A percentile compares a stretch with the other conserved stretches of the same genome.
Conservation (phyloP, 2,888 invertebrate species). For the Latrodectus elegans region DNA sequence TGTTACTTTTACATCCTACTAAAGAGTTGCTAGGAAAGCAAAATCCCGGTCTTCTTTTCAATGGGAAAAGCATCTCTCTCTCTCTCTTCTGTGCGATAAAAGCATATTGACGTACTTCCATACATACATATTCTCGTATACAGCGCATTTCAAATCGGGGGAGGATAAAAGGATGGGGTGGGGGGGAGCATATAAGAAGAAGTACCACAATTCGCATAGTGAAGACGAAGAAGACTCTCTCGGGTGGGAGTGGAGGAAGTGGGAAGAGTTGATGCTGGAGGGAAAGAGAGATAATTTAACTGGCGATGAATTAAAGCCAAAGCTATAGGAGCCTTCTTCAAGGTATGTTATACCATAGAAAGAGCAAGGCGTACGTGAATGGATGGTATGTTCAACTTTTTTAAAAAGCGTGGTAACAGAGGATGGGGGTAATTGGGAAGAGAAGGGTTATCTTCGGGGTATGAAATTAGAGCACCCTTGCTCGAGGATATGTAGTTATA, state of each 20-base stretch:
- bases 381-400: not conserved
- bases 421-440: not conserved
- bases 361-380: constrained; percentile 19
- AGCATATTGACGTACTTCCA: constrained; percentile 65
- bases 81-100: constrained; percentile 56
- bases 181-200: not conserved
- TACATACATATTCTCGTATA: constrained; percentile 42
- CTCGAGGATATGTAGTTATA: no score
- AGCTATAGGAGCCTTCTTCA: constrained; percentile 38
- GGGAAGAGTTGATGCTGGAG: constrained; percentile 15
- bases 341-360: constrained; percentile 39
- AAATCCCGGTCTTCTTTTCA: constrained; percentile 52
- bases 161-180: not conserved
- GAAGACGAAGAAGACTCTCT: not conserved
- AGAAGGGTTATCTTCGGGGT: not conserved
- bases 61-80: constrained; percentile 9
- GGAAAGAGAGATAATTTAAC: constrained; percentile 65
- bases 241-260: not conserved
- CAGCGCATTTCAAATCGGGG: constrained; percentile 23
- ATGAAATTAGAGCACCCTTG: no score
- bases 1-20: constrained; percentile 38
- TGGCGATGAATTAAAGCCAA: constrained; percentile 61
- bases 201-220: not conserved
- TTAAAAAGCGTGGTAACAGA: not conserved
- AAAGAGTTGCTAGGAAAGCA: constrained; percentile 42